Base-by-base conservation (phyloP, 1,140 invertebrate species). In the Lucilia sericata region DNA sequence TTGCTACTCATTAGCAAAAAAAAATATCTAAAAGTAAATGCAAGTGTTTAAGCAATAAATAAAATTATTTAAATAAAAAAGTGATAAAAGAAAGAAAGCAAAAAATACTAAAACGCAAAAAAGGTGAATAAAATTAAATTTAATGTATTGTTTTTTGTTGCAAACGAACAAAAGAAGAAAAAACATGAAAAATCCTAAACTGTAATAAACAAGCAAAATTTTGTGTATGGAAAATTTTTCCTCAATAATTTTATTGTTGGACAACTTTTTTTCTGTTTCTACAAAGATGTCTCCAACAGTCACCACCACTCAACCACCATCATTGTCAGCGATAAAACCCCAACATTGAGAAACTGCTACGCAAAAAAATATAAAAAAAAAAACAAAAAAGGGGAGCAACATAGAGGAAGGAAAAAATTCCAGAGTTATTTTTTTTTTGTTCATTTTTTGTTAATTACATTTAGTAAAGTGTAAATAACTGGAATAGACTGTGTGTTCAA, bases 31-130 rank as follows among this genome's bases (percentile, higher is more conserved):
- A 30, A 30, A 80, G 42, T 80, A 80, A 70, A 47, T 49, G 76
- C 42, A 80, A 80, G 76, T 80, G 76, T 49, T 80, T 49, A 80
- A 80, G 76, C 76, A 80, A 80, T 80, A 80, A 80, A n/a, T 42
- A 42, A 42, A 8, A 30, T 30, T 30, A 30, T 30, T 30, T 30
- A 30, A 30, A 30, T 30, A 30, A 30, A 42, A 42, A 80, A 51
- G 42, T 80, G 76, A 49, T 19, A 19, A 80, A 42, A 78, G n/a
- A 14, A 76, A 76, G 12, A 78, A 80, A 80, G 4, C 25, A 80
- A 80, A 47, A 47, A 14, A 47, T 30, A 47, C 21, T 80, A 80
- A 49, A 80, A 49, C 76, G 76, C 42, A 80, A 80, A 74, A 70
- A 80, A 80, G 76, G 76, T 80, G 76, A 80, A 80, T 80, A 80